Conservation (phyloP, 2,888 invertebrate species). For the Pammene aurita region DNA sequence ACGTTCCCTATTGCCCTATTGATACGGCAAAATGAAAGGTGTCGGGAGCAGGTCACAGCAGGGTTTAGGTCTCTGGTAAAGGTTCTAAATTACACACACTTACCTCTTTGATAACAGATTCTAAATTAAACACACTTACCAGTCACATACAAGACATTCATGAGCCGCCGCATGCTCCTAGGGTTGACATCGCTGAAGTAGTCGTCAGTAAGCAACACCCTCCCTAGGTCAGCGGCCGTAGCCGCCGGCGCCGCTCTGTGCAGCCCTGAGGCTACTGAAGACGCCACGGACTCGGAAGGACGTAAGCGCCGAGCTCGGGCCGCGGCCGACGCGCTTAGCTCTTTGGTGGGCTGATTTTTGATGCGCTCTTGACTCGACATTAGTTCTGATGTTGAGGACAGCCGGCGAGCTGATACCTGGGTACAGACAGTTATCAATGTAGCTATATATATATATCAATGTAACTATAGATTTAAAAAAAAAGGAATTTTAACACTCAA, state of each 20-base stretch:
- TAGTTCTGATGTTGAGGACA: conserved; percentile 91
- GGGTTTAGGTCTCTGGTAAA: too few relatives aligned
- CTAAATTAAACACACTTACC: neutral
- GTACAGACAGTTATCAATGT: neutral
- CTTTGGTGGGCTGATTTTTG: conserved; percentile 85
- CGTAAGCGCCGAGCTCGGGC: conserved; percentile 88
- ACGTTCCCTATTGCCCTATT: too few relatives aligned
- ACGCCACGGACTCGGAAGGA: conserved; percentile 94
- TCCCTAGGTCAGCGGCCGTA: conserved; percentile 87
- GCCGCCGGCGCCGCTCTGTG: conserved; percentile 79
- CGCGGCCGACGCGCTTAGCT: conserved; percentile 85
- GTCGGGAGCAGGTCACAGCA: too few relatives aligned
- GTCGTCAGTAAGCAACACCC: conserved; percentile 97
- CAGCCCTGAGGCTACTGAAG: conserved; percentile 94
- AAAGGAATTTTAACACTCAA: neutral
- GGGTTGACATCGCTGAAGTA: conserved; percentile 99
- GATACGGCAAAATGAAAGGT: too few relatives aligned
- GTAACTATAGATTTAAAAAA: too few relatives aligned
- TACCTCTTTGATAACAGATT: too few relatives aligned
- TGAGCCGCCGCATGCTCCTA: conserved; percentile 95
- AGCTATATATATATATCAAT: too few relatives aligned
- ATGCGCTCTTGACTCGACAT: conserved; percentile 93
- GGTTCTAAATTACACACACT: too few relatives aligned
- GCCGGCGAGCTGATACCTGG: conserved; percentile 87
- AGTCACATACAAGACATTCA: conserved; percentile 98